These are phyloP conservation scores for Epicampocera succincta DNA, from an alignment of 2,888 invertebrate species.

Conservation along the genomic window DNA sequence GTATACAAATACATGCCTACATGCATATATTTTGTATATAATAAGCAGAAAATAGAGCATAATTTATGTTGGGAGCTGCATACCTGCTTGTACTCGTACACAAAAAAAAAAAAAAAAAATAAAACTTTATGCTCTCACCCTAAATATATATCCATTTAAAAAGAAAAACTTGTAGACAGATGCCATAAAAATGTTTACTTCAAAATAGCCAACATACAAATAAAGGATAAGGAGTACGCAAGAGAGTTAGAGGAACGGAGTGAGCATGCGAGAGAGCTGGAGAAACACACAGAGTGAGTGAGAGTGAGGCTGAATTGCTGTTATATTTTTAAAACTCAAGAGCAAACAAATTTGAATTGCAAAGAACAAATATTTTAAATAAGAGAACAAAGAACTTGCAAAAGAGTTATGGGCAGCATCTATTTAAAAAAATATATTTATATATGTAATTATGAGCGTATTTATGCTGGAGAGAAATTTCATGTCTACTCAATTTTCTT, in stretches of 20 bases:
- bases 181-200: neutral
- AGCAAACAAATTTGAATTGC: neutral
- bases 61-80: conserved; percentile 24
- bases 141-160: conserved; percentile 28
- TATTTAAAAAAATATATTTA: neutral
- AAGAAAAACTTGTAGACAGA: neutral
- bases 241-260: neutral
- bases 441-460: neutral
- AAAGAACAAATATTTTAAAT: no score
- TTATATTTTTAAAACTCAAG: conserved; percentile 1
- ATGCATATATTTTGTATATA: neutral
- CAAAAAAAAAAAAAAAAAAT: conserved; percentile 10
- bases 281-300: neutral
- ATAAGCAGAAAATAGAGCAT: conserved; percentile 22
- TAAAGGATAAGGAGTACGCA: no score
- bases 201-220: neutral
- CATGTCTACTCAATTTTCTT: neutral
- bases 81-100: neutral
- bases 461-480: conserved; percentile 3
- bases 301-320: neutral
- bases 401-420: no score
- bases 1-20: no score
- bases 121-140: conserved; percentile 20
- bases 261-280: no score
- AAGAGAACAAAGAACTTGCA: no score